Evolutionary conservation across 2,888 invertebrate species (phyloP).

Genomic region (Cecidostiba fungosa): DNA sequence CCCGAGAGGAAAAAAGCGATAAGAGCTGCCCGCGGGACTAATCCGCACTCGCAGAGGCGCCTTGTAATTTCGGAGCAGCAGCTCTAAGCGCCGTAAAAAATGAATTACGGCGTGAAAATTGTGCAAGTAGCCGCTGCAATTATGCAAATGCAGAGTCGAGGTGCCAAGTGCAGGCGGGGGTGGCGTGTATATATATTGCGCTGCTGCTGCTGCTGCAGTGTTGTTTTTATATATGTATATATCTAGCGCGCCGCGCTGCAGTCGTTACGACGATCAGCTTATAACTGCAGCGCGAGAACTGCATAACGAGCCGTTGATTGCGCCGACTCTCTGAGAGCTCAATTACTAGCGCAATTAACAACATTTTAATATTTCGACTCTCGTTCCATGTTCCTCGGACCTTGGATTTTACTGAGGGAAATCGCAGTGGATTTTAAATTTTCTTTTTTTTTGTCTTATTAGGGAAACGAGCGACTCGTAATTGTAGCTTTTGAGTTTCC

Average conservation of each 20-base stretch:
- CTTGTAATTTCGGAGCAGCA: constrained; percentile 64
- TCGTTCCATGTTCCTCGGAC: no score
- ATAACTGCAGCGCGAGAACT: background rate
- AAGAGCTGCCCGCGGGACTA: background rate
- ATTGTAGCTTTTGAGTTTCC: no score
- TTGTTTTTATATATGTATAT: background rate
- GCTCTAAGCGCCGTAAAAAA: constrained; percentile 70
- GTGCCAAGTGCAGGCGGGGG: background rate
- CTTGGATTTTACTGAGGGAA: no score
- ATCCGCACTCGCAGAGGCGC: background rate
- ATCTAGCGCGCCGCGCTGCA: background rate
- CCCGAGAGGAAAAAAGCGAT: background rate
- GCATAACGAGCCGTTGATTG: background rate
- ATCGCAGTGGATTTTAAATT: no score
- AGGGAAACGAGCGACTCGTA: no score
- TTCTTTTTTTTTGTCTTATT: no score
- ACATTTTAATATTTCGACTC: background rate
- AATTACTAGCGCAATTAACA: background rate
- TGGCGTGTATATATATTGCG: background rate
- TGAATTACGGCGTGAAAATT: constrained; percentile 72
- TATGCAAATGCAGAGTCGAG: constrained; percentile 67
- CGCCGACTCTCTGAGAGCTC: background rate
- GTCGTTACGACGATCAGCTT: background rate
- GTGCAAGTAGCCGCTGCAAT: constrained; percentile 67
- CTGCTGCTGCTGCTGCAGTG: background rate